These are phyloP conservation scores for Onthophagus sagittarius DNA, from an alignment of 2,888 invertebrate genomes.

Conservation along the genomic window DNA sequence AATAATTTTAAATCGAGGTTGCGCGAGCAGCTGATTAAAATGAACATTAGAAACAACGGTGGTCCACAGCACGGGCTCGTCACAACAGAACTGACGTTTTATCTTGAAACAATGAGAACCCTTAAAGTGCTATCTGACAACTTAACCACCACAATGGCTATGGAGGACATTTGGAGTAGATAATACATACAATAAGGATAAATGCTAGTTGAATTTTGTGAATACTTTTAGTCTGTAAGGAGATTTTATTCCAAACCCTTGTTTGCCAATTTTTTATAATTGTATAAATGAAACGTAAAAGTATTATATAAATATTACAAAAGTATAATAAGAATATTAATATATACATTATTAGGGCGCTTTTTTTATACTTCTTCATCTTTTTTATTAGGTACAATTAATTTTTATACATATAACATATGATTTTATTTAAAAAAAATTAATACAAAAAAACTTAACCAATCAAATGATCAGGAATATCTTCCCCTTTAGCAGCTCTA, in stretches of 20 bases:
- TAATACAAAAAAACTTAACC: neutral
- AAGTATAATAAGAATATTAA: neutral
- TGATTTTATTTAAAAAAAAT: neutral
- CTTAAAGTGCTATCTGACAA: constrained; percentile 72
- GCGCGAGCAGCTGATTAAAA: constrained; percentile 74
- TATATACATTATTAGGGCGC: neutral
- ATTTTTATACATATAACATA: no score
- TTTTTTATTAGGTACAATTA: no score
- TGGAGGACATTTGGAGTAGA: constrained; percentile 81
- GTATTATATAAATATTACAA: neutral
- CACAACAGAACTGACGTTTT: constrained; percentile 88
- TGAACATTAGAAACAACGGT: constrained; percentile 92
- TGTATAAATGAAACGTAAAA: constrained; percentile 15
- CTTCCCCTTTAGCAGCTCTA: constrained; percentile 41
- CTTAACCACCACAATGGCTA: constrained; percentile 69
- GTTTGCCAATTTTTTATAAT: constrained; percentile 22
- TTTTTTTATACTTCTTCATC: no score
- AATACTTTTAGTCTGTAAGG: constrained; percentile 23
- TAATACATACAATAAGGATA: constrained; percentile 40
- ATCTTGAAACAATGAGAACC: constrained; percentile 80
- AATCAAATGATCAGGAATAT: constrained; percentile 35
- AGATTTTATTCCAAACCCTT: constrained; percentile 22
- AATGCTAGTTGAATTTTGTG: constrained; percentile 20
- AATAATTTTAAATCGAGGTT: constrained; percentile 83
- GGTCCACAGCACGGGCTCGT: constrained; percentile 94